These are phyloP conservation scores for Tupiocoris notatus DNA, from an alignment of 2,888 invertebrate genomes.

Conservation along the genomic window DNA sequence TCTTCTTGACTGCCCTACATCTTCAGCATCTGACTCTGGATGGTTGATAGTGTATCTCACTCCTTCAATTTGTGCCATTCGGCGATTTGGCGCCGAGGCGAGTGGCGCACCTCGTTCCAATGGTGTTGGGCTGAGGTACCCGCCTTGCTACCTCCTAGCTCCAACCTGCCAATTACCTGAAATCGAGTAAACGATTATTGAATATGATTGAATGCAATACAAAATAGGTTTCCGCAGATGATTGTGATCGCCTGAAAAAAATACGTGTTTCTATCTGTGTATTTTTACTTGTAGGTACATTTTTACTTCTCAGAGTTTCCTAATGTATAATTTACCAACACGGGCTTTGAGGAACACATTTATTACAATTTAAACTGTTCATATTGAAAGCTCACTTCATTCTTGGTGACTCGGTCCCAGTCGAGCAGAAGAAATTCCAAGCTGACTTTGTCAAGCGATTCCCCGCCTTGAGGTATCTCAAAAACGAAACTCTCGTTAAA, in stretches of 20 bases:
- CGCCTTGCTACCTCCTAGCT: slow-evolving; percentile 80
- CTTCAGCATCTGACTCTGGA: background rate
- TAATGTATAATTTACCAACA: too few species aligned
- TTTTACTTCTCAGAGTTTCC: too few species aligned
- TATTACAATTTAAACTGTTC: too few species aligned
- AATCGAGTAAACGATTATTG: slow-evolving; percentile 43
- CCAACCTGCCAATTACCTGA: slow-evolving; percentile 92
- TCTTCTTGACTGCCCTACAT: slow-evolving; percentile 32
- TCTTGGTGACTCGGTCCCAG: slow-evolving; percentile 98
- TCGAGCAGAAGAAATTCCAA: slow-evolving; percentile 87
- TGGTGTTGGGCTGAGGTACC: slow-evolving; percentile 84
- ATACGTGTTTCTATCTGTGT: too few species aligned
- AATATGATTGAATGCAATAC: too few species aligned
- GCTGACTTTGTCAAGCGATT: slow-evolving; percentile 76
- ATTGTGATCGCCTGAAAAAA: too few species aligned
- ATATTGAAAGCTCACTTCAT: slow-evolving; percentile 88
- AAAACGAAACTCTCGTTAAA: slow-evolving; percentile 99
- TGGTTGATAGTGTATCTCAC: slow-evolving; percentile 54
- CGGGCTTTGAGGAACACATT: too few species aligned
- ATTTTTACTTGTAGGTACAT: too few species aligned
- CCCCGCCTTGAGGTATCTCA: slow-evolving; percentile 82
- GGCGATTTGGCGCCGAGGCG: slow-evolving; percentile 95
- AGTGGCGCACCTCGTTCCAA: slow-evolving; percentile 97
- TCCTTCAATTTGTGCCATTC: slow-evolving; percentile 99
- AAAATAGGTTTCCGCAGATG: background rate